Conservation (phyloP, 35 echinoderm and acorn worm species). For the Lytechinus pictus region DNA sequence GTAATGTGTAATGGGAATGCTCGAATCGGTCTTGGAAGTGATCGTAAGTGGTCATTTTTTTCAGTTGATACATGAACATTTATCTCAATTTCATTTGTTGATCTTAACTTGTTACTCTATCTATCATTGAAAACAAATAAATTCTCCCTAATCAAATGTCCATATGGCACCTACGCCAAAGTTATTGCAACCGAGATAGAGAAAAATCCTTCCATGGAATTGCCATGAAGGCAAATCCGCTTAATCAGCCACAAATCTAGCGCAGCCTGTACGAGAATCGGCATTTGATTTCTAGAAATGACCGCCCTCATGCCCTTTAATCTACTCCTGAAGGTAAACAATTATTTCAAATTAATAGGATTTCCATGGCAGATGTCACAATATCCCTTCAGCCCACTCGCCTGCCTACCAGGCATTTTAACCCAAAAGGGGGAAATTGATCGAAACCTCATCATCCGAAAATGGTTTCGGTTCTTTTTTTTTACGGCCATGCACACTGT, state of each 20-base stretch:
- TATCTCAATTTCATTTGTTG: neutral
- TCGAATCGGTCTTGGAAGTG: too few relatives aligned
- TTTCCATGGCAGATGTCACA: neutral
- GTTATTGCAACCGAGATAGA: neutral
- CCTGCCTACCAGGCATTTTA: neutral
- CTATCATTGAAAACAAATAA: neutral
- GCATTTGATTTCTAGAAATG: neutral
- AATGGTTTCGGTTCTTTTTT: neutral
- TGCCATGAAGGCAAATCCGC: neutral
- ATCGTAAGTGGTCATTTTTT: too few relatives aligned
- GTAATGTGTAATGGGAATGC: too few relatives aligned
- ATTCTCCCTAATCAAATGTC: neutral
- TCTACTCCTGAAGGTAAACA: neutral
- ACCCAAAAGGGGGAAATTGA: conserved; percentile 10
- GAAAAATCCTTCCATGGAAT: neutral
- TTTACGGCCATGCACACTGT: neutral
- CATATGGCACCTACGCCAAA: neutral
- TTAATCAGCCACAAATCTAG: neutral
- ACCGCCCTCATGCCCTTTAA: neutral
- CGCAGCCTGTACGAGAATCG: neutral
- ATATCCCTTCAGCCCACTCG: neutral
- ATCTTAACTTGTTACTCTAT: neutral
- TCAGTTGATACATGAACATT: neutral
- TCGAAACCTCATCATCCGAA: neutral
- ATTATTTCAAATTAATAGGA: conserved; percentile 26